These are phyloP conservation scores for Emmelina monodactyla DNA, from an alignment of 2,888 invertebrate species.

Conservation along the genomic window DNA sequence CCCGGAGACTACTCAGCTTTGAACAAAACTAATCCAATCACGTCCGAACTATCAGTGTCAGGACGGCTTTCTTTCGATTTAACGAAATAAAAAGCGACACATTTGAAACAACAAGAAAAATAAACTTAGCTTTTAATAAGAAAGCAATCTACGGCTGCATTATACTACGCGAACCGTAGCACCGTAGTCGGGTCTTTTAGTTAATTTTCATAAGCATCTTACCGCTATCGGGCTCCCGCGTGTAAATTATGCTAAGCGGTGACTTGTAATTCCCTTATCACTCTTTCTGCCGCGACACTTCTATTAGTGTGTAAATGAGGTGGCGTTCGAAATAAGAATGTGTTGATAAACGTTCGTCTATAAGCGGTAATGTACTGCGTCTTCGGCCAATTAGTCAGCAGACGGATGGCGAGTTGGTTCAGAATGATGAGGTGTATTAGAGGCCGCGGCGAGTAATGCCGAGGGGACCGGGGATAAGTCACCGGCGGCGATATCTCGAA, in stretches of 20 bases:
- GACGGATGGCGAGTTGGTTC: constrained; percentile 39
- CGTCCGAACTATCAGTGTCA: constrained; percentile 16
- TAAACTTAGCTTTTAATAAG: too few species aligned
- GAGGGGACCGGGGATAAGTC: constrained; percentile 54
- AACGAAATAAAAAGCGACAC: too few species aligned
- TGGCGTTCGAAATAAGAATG: constrained; percentile 1
- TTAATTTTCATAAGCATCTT: constrained; percentile 62
- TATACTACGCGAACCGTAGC: constrained; percentile 20
- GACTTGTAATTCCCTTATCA: constrained; percentile 57
- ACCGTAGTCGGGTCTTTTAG: constrained; percentile 21
- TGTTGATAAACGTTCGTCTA: constrained; percentile 24
- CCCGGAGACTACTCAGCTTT: constrained; percentile 70
- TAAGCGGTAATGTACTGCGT: constrained; percentile 34
- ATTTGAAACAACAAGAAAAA: constrained; percentile 26
- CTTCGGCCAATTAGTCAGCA: constrained; percentile 68
- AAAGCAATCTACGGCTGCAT: constrained; percentile 16
- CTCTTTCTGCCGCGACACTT: constrained; percentile 29
- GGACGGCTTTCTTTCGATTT: background rate
- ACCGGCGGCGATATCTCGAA: constrained; percentile 52
- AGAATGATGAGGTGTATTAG: constrained; percentile 47
- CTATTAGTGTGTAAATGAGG: background rate
- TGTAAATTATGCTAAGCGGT: constrained; percentile 53
- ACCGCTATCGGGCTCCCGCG: constrained; percentile 59
- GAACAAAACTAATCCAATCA: constrained; percentile 73
- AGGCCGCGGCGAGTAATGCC: constrained; percentile 23